Conservation (phyloP, 2,113 vertebrate species). For the Macrotis lagotis region DNA sequence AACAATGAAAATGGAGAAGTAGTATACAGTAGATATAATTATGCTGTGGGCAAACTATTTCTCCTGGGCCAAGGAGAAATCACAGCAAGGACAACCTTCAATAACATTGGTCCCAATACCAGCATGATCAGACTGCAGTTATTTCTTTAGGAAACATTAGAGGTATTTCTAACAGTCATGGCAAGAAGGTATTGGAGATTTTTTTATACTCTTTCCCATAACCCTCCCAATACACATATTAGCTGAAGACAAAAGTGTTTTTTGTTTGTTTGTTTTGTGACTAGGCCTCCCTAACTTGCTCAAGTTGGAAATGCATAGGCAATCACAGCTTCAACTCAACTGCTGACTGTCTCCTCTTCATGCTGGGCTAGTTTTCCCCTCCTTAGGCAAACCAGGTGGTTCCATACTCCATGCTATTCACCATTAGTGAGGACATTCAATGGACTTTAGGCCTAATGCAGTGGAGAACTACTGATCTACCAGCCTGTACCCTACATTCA, state of each 20-base stretch:
- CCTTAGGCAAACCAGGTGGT: background rate
- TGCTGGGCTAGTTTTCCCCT: background rate
- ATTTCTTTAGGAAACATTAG: background rate
- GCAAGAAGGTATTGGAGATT: background rate
- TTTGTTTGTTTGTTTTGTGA: background rate
- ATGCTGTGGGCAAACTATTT: background rate
- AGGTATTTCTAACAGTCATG: background rate
- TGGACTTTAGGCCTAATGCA: background rate
- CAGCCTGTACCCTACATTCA: background rate
- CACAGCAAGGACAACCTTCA: background rate
- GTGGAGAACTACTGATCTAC: background rate
- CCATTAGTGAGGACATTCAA: background rate
- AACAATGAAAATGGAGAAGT: background rate
- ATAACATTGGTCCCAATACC: background rate
- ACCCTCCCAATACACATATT: background rate
- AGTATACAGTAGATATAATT: background rate
- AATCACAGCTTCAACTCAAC: background rate
- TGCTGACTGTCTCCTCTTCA: background rate
- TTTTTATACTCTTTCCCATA: background rate
- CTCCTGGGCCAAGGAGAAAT: background rate
- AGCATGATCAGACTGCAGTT: background rate
- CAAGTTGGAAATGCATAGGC: background rate
- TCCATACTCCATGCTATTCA: background rate
- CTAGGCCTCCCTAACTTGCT: background rate
- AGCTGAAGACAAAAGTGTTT: background rate